These are phyloP conservation scores for Brachyhypopomus gauderio DNA, from an alignment of 2,113 vertebrate genomes.

Conservation along the genomic window DNA sequence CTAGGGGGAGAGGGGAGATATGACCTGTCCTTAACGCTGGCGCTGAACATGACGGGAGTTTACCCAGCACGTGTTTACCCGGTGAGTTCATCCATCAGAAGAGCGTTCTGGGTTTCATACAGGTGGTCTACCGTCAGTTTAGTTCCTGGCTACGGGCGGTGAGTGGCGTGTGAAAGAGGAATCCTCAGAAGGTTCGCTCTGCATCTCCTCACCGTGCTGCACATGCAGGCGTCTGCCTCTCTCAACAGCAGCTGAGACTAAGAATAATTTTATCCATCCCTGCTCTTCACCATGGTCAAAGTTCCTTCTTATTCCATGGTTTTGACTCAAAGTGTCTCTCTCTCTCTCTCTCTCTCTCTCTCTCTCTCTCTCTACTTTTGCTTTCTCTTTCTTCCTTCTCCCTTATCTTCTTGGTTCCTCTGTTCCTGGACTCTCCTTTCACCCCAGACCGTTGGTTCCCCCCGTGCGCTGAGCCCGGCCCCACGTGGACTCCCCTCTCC, in stretches of 20 bases:
- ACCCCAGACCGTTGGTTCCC: conserved; percentile 25
- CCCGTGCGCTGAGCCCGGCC: conserved; percentile 25
- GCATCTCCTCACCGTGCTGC: background rate
- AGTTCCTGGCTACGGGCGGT: conserved; percentile 1
- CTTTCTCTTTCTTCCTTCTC: background rate
- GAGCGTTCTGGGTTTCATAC: conserved; percentile 1
- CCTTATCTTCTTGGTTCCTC: conserved; percentile 34
- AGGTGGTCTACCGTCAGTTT: background rate
- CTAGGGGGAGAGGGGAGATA: background rate
- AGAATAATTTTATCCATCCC: background rate
- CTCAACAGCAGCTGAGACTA: background rate
- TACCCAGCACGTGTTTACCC: background rate
- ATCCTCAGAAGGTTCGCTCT: background rate
- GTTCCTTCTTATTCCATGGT: background rate
- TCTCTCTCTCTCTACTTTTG: conserved; percentile 5
- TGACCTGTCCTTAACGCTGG: background rate
- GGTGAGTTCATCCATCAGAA: conserved; percentile 3
- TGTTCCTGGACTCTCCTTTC: conserved; percentile 24
- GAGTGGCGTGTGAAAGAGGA: background rate
- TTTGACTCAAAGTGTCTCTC: no score
- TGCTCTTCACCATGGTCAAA: background rate
- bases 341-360: background rate
- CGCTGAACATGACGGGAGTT: conserved; percentile 25
- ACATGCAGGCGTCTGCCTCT: background rate
- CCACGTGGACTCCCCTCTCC: conserved; percentile 20